Conservation (phyloP, 2,888 invertebrate genomes). For the Stegana nigrithorax region DNA sequence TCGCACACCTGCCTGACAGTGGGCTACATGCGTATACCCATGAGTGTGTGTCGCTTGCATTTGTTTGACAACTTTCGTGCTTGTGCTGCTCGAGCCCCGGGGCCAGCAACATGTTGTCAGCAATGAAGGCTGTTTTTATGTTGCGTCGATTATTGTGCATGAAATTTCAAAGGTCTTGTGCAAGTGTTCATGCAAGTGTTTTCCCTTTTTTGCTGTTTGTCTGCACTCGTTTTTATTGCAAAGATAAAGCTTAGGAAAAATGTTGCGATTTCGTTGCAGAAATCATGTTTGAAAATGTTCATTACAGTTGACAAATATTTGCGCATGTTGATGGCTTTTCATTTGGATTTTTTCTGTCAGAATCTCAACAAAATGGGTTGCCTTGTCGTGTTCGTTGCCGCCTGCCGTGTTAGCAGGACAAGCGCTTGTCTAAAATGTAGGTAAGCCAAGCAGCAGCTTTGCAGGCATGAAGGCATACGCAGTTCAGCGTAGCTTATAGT, state of each 20-base stretch:
- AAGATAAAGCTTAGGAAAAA: too few species aligned
- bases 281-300: constrained; percentile 54
- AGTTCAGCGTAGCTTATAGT: too few species aligned
- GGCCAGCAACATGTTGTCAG: constrained; percentile 14
- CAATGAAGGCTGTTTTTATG: background rate
- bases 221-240: too few species aligned
- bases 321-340: constrained; percentile 35
- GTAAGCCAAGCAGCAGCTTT: too few species aligned
- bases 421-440: too few species aligned
- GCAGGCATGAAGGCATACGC: too few species aligned
- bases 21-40: background rate
- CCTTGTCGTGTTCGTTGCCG: background rate
- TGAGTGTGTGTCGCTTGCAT: background rate
- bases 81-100: background rate
- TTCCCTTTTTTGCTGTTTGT: too few species aligned
- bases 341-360: constrained; percentile 16
- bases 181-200: background rate
- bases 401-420: too few species aligned
- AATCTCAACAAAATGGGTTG: too few species aligned
- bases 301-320: constrained; percentile 61
- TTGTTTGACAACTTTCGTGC: too few species aligned
- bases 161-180: constrained; percentile 14
- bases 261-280: too few species aligned
- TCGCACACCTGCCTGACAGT: background rate
- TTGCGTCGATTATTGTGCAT: background rate